Evolutionary conservation across 2,888 invertebrate species (phyloP), one percentile per base, ranked within the genome.

Genomic region (Pardosa pseudoannulata): DNA sequence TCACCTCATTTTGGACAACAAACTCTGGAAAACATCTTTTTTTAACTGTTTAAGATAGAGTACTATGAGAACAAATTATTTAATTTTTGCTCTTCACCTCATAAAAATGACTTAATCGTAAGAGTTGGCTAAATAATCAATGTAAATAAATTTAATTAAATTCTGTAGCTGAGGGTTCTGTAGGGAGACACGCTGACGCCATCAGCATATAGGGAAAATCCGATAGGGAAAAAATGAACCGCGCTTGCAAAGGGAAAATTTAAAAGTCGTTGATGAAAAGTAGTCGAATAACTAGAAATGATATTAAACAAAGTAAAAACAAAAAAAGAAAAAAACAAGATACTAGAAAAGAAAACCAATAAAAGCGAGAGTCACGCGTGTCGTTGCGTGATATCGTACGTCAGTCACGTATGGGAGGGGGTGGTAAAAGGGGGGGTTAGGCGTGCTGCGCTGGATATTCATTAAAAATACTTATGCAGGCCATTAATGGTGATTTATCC

Each of bases 401-500:
- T 72, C 79, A 62, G 86, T 80, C 79, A 79, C 86, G 86, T 80
- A 71, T 68, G 64, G 64, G 27, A 11, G 74, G 31, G 64, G 56
- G 28, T 68, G 70, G 72, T 23, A 64, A 64, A 36, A 36, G 68
- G 68, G 79, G 80, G 64, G 67, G 29, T 64, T 36, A 68, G 76
- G 56, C 78, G 76, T 78, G 78, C 83, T 68, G 73, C 62, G 83
- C 67, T 85, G 67, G 83, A 85, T 85, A 85, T 85, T 85, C 87
- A 87, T 87, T 87, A 87, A 87, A 87, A 87, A 87, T 87, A 80
- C 87, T 87, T 87, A 87, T 76, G 80, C 75, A 80, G 79, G 76
- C 87, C 87, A 87, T 87, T 87, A 87, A 87, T 87, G 87, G 87
- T 80, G 87, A 87, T 87, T 87, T 87, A 87, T 87, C 87, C 87